Percentiles rank a stretch among this genome's conserved stretches.
These are phyloP conservation scores for Pseudocheirus occidentalis DNA, from an alignment of 2,797 vertebrate genomes.

Conservation along the genomic window DNA sequence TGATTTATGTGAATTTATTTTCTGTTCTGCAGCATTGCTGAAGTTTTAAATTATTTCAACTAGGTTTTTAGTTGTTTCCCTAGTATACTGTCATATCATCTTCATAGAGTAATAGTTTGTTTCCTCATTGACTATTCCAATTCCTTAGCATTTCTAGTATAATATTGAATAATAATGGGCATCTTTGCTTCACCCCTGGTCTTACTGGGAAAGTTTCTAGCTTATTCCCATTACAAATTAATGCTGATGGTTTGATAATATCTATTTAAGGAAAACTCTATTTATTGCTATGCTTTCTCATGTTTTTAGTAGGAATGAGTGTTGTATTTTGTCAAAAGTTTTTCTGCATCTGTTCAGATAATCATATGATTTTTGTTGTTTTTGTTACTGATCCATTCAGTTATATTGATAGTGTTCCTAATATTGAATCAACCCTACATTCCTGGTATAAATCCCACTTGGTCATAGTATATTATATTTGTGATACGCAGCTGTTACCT, in stretches of 20 bases:
- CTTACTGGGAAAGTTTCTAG: no score
- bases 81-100: not conserved
- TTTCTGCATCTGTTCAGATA: not conserved
- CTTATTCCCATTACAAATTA: no score
- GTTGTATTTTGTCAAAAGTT: not conserved
- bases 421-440: no score
- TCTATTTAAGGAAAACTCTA: not conserved
- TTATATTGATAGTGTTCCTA: no score
- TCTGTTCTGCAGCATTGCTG: not conserved
- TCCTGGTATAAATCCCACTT: no score
- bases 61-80: not conserved
- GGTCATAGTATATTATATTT: no score
- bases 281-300: not conserved
- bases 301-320: not conserved
- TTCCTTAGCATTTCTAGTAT: not conserved
- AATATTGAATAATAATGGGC: not conserved
- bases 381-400: not conserved
- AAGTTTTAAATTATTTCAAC: not conserved
- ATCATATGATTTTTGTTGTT: not conserved
- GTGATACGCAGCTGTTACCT: no score
- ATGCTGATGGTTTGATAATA: no score
- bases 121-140: not conserved
- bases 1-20: not conserved
- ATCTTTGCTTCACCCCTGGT: not conserved
- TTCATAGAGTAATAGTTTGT: not conserved